A percentile compares a stretch with the other conserved stretches of the same genome.
phyloP scores from a whole-genome alignment of 2,113 vertebrate genomes.

The Cairina moschata region DNA sequence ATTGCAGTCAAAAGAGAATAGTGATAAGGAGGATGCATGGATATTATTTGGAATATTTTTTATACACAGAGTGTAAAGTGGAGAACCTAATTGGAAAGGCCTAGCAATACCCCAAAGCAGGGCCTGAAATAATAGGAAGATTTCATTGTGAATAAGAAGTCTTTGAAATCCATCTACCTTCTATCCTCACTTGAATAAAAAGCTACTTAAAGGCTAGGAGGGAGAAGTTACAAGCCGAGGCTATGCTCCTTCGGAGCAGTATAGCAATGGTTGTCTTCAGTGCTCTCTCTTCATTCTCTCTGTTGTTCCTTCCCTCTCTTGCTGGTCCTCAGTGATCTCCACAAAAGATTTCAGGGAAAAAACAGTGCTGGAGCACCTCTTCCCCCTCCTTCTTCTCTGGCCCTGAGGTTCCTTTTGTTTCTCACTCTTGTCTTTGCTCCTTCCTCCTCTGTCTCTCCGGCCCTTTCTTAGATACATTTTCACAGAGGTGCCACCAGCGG shows the following conservation, averaged over 20 bases:
- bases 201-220: not conserved
- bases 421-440: not conserved
- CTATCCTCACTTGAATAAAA: not conserved
- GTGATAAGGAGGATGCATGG: not conserved
- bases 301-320: not conserved
- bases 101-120: not conserved
- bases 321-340: not conserved
- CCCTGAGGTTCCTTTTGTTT: too few species aligned
- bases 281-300: too few species aligned
- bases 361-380: not conserved
- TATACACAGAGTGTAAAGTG: not conserved
- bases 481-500: too few species aligned
- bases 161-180: not conserved
- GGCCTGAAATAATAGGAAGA: not conserved
- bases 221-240: not conserved
- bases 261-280: not conserved
- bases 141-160: not conserved
- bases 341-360: not conserved
- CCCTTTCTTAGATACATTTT: rapidly evolving
- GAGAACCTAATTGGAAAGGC: not conserved
- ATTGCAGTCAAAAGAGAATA: not conserved
- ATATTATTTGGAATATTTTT: not conserved
- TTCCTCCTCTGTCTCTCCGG: not conserved
- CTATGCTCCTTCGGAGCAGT: not conserved
- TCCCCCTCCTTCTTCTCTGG: not conserved